phyloP scores from a whole-genome alignment of 2,113 vertebrate genomes.

The Anarrhichthys ocellatus region DNA sequence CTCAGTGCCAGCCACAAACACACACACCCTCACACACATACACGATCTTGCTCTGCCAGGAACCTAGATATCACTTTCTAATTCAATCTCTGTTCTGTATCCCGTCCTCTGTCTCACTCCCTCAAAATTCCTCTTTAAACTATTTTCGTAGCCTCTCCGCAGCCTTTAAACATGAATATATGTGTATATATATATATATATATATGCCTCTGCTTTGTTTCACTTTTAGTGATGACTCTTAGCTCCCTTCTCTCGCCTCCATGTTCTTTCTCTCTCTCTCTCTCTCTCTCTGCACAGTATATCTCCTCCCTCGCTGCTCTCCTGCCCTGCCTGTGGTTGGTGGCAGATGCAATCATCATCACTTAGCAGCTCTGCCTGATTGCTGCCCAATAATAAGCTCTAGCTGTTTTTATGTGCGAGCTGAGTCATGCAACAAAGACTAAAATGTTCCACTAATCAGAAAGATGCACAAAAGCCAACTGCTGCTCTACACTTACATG shows the following conservation, averaged over 20 bases:
- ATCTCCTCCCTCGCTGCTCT: slow-evolving; percentile 31
- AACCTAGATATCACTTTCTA: slow-evolving; percentile 50
- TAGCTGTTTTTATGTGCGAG: slow-evolving; percentile 55
- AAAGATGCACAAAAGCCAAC: slow-evolving; percentile 36
- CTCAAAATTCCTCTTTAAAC: slow-evolving; percentile 10
- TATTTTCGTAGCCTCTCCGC: background rate
- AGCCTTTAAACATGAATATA: background rate
- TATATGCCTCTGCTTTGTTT: background rate
- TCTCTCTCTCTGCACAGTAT: background rate
- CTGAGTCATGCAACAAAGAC: slow-evolving; percentile 62
- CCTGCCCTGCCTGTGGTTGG: slow-evolving; percentile 29
- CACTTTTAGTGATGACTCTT: slow-evolving; percentile 4
- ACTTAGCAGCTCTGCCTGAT: slow-evolving; percentile 52
- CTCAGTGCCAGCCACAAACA: slow-evolving; percentile 59
- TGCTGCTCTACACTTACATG: background rate
- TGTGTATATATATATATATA: background rate
- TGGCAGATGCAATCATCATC: slow-evolving; percentile 60
- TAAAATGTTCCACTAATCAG: slow-evolving; percentile 45
- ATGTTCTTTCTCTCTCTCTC: slow-evolving; percentile 12
- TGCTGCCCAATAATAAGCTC: slow-evolving; percentile 42
- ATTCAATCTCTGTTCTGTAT: slow-evolving; percentile 43
- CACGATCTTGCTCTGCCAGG: slow-evolving; percentile 41
- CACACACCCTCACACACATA: slow-evolving; percentile 30
- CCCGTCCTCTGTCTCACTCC: slow-evolving; percentile 11
- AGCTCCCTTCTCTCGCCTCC: background rate